Evolutionary conservation across 2,113 vertebrate genomes (phyloP), one percentile per base, ranked within the genome.

Genomic region (Anolis sagrei): DNA sequence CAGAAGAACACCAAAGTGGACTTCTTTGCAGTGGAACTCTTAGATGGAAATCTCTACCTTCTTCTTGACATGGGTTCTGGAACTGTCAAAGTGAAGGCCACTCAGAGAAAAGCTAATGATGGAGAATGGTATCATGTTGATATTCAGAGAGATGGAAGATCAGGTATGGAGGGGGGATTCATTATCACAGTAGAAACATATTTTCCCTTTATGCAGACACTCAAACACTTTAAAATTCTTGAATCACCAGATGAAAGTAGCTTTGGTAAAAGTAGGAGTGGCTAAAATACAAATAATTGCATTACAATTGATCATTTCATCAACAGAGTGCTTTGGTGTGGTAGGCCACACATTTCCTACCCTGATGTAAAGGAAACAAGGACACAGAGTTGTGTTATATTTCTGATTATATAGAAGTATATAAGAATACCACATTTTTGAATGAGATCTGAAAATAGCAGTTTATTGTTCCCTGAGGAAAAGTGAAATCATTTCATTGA

Each of bases 51-150:
- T 88, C 96, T 99, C 29, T 99, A 97, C 86, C 95, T 99, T 86
- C 95, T 99, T 91, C 95, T 99, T 90, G 98, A 99, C 89, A 99
- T 99, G 98, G 98, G 98, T 69, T 99, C 98, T 0, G 98, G 98
- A 44, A 98, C 98, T 32, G 98, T 99, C 91, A 99, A 99, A 93
- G 98, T 99, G 86, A 99, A 99, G 87, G 98, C 98, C 81, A 99
- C 98, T 0, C 97, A 97, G 94, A 98, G 97, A 79, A 99, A 99
- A 95, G 98, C 98, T 90, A 99, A 98, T 4, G 98, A 99, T 11
- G 98, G 98, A 36, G 96, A 96, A 82, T 99, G 98, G 98, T 98
- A 99, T 95, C 98, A 99, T 0, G 98, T 99, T 95, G 98, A 99
- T 93, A 99, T 99, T 92, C 98, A 99, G 89, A 95, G 98, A 86